phyloP scores from a whole-genome alignment of 2,113 vertebrate species.

The Limnothrissa miodon region DNA sequence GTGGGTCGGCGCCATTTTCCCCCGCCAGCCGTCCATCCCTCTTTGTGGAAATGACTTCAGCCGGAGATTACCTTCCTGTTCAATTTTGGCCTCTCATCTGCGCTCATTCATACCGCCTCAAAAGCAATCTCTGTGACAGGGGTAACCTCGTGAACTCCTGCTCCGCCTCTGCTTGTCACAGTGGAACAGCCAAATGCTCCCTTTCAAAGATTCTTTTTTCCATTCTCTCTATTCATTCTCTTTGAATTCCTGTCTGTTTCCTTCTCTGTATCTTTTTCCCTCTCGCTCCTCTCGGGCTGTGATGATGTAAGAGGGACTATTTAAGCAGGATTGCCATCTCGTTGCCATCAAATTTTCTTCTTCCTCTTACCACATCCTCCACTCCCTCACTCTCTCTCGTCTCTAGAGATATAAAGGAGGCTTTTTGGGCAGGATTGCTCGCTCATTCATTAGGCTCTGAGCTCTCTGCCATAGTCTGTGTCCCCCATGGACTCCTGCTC shows the following conservation, averaged over 20 bases:
- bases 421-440: constrained; percentile 53
- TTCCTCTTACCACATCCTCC: background rate
- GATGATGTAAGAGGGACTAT: constrained; percentile 41
- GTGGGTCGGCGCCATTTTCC: background rate
- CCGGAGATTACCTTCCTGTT: constrained; percentile 22
- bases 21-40: background rate
- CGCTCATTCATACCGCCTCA: background rate
- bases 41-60: constrained; percentile 5
- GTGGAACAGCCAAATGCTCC: background rate
- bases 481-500: background rate
- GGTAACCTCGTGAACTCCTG: background rate
- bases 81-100: background rate
- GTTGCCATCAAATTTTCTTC: constrained; percentile 53
- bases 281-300: constrained; percentile 41
- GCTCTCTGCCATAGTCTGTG: background rate
- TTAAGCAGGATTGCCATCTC: constrained; percentile 51
- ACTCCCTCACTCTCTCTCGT: constrained; percentile 9
- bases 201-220: background rate
- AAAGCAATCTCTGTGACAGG: constrained; percentile 37
- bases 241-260: background rate
- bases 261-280: constrained; percentile 18
- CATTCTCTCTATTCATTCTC: background rate
- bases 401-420: constrained; percentile 30
- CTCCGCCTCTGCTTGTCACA: background rate
- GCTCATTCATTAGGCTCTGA: constrained; percentile 58